Percentiles rank a stretch among this genome's conserved stretches.
Evolutionary conservation across 35 echinoderm and acorn worm species (phyloP).

Genomic region (Eucidaris tribuloides): DNA sequence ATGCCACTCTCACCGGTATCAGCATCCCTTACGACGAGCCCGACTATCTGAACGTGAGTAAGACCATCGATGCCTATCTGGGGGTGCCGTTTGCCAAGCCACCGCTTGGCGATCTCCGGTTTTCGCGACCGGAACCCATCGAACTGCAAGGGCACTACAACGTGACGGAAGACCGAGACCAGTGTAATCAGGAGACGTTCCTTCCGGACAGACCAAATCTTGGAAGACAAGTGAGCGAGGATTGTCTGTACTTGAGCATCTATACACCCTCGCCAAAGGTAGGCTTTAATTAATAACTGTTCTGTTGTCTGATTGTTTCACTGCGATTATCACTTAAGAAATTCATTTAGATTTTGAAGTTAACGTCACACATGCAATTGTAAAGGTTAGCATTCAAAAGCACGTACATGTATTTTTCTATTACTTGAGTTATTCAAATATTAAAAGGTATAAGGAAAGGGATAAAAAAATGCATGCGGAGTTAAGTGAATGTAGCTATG

Average conservation of each 20-base stretch:
- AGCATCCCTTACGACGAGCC: background rate
- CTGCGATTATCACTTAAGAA: too few relatives aligned
- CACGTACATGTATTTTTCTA: too few relatives aligned
- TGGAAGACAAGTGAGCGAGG: background rate
- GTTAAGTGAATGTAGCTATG: too few relatives aligned
- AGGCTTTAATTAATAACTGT: too few relatives aligned
- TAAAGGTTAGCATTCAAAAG: too few relatives aligned
- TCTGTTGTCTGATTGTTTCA: too few relatives aligned
- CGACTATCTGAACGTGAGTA: background rate
- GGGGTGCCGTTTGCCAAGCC: slow-evolving; percentile 5
- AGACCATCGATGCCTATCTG: slow-evolving; percentile 1
- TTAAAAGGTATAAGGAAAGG: too few relatives aligned
- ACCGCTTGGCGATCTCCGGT: background rate
- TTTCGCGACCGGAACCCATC: background rate
- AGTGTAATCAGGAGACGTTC: background rate
- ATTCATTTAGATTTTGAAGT: too few relatives aligned
- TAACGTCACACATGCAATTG: too few relatives aligned
- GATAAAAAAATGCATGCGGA: too few relatives aligned
- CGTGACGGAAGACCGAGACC: background rate
- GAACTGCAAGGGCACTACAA: background rate
- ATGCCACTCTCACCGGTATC: background rate
- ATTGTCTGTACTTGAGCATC: background rate
- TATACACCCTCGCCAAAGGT: background rate
- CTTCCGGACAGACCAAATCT: background rate
- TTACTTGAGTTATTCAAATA: too few relatives aligned